Conservation (phyloP, 2,797 vertebrate species). For the Spheniscus humboldti region DNA sequence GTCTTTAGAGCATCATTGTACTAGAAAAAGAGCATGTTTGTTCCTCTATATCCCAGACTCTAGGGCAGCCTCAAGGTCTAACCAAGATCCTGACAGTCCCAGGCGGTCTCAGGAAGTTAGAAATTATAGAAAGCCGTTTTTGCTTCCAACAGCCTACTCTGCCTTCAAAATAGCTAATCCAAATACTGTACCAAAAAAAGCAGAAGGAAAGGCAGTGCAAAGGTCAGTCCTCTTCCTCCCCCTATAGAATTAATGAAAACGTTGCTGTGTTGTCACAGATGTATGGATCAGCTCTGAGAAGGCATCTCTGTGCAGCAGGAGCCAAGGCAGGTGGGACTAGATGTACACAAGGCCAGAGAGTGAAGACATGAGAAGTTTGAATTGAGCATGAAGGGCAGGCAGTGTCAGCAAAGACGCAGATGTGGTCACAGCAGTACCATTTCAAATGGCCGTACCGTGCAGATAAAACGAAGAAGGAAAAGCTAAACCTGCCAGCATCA, state of each 20-base stretch:
- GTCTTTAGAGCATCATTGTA: not conserved
- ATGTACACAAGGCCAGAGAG: not conserved
- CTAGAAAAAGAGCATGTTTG: not conserved
- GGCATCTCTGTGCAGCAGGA: not conserved
- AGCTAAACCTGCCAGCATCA: not conserved
- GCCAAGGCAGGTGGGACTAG: not conserved
- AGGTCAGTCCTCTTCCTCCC: not conserved
- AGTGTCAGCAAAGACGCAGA: not conserved
- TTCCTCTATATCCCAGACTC: not conserved
- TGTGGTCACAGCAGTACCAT: not conserved
- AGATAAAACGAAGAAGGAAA: not conserved
- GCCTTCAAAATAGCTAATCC: not conserved
- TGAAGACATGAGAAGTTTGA: not conserved
- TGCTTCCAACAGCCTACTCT: not conserved
- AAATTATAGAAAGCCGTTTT: not conserved
- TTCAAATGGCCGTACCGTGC: rapidly evolving
- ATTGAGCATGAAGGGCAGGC: not conserved
- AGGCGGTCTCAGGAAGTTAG: not conserved
- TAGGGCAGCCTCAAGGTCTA: not conserved
- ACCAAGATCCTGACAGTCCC: not conserved
- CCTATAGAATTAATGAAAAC: not conserved
- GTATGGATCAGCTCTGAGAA: not conserved
- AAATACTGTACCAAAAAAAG: not conserved
- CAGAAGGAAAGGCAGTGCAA: not conserved
- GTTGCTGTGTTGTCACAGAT: not conserved